Evolutionary conservation across 2,113 vertebrate species (phyloP).

Genomic region (Rhinolophus sinicus): DNA sequence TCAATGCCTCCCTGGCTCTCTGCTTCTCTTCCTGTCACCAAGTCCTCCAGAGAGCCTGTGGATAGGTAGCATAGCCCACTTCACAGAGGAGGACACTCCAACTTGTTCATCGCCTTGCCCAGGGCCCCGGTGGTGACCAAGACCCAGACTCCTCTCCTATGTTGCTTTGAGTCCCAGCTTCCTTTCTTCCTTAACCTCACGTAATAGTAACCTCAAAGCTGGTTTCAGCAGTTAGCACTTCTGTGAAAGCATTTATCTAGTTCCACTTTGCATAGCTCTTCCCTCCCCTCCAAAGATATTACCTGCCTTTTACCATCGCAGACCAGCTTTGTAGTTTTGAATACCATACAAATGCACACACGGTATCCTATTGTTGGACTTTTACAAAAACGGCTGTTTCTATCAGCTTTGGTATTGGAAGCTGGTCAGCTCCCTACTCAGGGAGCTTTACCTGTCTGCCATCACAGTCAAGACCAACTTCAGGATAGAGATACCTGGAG

Average conservation of each 20-base stretch:
- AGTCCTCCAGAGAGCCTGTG: background rate
- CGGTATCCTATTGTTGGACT: background rate
- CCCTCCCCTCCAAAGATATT: background rate
- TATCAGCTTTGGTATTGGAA: background rate
- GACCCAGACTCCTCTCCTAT: too few relatives aligned
- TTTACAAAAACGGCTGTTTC: background rate
- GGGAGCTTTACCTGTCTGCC: background rate
- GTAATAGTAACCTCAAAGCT: rapidly evolving
- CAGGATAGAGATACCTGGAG: too few relatives aligned
- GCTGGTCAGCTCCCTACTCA: background rate
- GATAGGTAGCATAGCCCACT: background rate
- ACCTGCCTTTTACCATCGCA: background rate
- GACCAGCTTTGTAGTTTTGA: background rate
- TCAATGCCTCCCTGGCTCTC: background rate
- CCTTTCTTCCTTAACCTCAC: rapidly evolving
- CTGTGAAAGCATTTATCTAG: background rate
- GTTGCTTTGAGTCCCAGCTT: background rate
- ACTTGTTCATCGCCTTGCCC: too few relatives aligned
- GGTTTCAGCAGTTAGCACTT: background rate
- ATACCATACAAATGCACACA: background rate
- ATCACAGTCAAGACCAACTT: background rate
- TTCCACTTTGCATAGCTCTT: background rate
- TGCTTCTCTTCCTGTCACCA: rapidly evolving
- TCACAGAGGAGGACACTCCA: background rate
- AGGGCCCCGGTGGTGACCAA: too few relatives aligned